Percentiles rank a stretch among this genome's conserved stretches.
Evolutionary conservation across 2,888 invertebrate species (phyloP).

Genomic region (Peribatodes rhomboidaria): DNA sequence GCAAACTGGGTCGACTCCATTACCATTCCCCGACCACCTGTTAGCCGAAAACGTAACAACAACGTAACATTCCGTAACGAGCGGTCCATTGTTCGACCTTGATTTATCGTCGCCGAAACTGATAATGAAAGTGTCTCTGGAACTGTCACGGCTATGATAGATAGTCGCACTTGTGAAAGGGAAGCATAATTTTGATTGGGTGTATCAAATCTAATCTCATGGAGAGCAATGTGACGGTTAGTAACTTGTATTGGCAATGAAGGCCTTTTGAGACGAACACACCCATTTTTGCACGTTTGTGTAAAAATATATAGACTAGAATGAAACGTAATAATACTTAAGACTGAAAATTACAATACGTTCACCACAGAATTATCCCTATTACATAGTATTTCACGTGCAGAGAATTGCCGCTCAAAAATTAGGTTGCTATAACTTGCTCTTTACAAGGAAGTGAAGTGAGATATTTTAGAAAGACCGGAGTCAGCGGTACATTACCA

Average conservation of each 20-base stretch:
- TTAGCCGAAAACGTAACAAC: conserved; percentile 47
- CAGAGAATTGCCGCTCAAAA: not conserved
- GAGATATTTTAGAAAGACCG: conserved; percentile 58
- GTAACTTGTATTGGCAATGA: conserved; percentile 2
- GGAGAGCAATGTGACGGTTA: conserved; percentile 2
- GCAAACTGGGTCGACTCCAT: conserved; percentile 44
- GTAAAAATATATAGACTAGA: not conserved
- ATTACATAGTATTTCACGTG: too few relatives aligned
- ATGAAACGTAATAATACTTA: too few relatives aligned
- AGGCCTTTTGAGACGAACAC: not conserved
- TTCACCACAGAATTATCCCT: not conserved
- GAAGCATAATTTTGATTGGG: conserved; percentile 7
- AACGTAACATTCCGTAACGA: conserved; percentile 60
- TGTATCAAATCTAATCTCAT: conserved; percentile 12
- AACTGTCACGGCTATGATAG: conserved; percentile 30
- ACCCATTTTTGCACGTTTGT: not conserved
- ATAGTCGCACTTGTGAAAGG: conserved; percentile 15
- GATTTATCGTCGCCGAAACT: conserved; percentile 57
- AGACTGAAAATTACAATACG: too few relatives aligned
- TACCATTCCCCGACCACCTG: conserved; percentile 44
- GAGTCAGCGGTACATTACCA: conserved; percentile 66
- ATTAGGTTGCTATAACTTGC: not conserved
- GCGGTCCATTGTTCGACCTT: conserved; percentile 63
- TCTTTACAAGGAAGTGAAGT: conserved; percentile 39
- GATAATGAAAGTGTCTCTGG: conserved; percentile 50